Evolutionary conservation across 2,888 invertebrate genomes (phyloP), one percentile per base, ranked within the genome.

Genomic region (Lottia gigantea): DNA sequence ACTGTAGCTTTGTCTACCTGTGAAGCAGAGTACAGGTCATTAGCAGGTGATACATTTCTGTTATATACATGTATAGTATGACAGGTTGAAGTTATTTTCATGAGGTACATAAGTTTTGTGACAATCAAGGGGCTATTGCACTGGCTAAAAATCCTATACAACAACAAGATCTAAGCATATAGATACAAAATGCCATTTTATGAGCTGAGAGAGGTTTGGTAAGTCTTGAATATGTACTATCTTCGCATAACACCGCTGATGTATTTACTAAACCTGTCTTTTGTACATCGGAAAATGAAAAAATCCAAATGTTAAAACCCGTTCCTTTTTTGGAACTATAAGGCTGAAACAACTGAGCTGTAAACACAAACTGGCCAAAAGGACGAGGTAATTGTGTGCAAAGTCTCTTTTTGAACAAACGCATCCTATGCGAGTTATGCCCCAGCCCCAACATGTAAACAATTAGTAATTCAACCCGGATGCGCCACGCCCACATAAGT

Each of bases 11-110:
- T 74, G 1, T 76, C 76, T 12, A 73, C 80, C 16, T 72, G 74
- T 64, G 80, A 81, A 67, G 76, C 77, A 19, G 80, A 80, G 64
- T 81, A 79, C 62, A 77, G 76, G 67, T 76, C 79, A 14, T 73
- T 78, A 67, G 80, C 78, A 64, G 65, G 62, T 11, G 25, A 74
- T 7, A 69, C 23, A 40, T 49, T 72, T 1, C 15, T 3, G 1
- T 61, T 55, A 62, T 55, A 65, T 19, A 12, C 46, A 47, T 26
- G 64, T 15, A 65, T 65, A 40, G n/a, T n/a, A 65, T 68, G n/a
- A 47, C 16, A 25, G 15, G 4, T 19, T 6, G 23, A 14, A 8
- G 26, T 64, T 11, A 16, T 8, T 11, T 16, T 65, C 19, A 25
- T n/a, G n/a, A n/a, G n/a, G n/a, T n/a, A n/a, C n/a, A n/a, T n/a